Percentiles rank a stretch among this genome's conserved stretches.
These are phyloP conservation scores for Lethenteron camtschaticum DNA, from an alignment of 2,113 vertebrate species.

Conservation along the genomic window DNA sequence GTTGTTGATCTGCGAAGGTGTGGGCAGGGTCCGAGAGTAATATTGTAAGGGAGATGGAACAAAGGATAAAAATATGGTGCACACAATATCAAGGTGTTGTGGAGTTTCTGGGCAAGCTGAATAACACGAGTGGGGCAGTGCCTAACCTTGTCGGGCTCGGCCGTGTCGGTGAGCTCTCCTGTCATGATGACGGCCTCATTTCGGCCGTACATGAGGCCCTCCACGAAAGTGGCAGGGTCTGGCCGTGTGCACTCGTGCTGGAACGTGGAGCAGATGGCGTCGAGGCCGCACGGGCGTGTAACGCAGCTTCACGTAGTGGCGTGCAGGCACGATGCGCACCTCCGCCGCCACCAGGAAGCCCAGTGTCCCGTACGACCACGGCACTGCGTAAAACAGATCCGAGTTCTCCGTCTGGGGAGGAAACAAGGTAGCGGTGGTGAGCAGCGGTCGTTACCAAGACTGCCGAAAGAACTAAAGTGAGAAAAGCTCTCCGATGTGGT, in stretches of 20 bases:
- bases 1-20: constrained; percentile 42
- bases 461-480: too few species aligned
- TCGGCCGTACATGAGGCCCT: constrained; percentile 57
- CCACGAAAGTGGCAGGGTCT: constrained; percentile 49
- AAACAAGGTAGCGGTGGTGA: constrained; percentile 8
- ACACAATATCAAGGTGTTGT: too few species aligned
- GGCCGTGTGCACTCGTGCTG: constrained; percentile 32
- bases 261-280: constrained; percentile 57
- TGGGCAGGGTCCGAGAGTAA: constrained; percentile 6
- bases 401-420: constrained; percentile 60
- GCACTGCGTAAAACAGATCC: constrained; percentile 84
- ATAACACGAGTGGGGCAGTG: too few species aligned
- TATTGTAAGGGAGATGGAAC: background rate
- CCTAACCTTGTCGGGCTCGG: constrained; percentile 49
- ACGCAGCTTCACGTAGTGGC: constrained; percentile 48
- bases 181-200: constrained; percentile 87
- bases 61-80: background rate
- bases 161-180: constrained; percentile 52
- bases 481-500: too few species aligned
- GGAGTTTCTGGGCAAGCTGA: too few species aligned
- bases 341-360: constrained; percentile 91
- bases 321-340: constrained; percentile 71
- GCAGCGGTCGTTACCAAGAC: too few species aligned
- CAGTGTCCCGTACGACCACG: constrained; percentile 92
- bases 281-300: constrained; percentile 59